Evolutionary conservation across 2,888 invertebrate genomes (phyloP).

Genomic region (Cephus rjabovi): DNA sequence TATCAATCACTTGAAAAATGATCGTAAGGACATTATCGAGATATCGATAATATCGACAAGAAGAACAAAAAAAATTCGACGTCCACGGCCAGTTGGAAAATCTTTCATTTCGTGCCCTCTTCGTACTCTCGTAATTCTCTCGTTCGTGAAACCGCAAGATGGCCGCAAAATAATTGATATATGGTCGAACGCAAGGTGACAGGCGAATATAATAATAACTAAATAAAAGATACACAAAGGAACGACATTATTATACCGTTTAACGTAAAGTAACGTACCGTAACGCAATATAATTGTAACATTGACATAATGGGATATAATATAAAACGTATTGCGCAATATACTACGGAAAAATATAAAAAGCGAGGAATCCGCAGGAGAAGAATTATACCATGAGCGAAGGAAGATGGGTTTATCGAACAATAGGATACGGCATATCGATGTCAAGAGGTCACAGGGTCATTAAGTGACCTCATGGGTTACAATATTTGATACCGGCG

Average conservation of each 20-base stretch:
- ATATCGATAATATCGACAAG: background rate
- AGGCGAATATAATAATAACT: background rate
- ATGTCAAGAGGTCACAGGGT: background rate
- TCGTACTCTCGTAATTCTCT: background rate
- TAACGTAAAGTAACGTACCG: background rate
- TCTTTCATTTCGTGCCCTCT: background rate
- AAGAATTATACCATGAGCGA: background rate
- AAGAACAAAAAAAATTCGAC: background rate
- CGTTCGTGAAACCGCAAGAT: background rate
- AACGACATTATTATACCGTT: background rate
- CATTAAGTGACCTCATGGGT: background rate
- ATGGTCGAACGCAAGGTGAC: conserved; percentile 2
- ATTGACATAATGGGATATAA: background rate
- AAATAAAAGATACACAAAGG: background rate
- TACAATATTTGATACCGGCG: background rate
- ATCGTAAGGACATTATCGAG: conserved; percentile 7
- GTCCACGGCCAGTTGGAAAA: background rate
- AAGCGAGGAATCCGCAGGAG: background rate
- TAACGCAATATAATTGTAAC: background rate
- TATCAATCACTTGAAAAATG: too few species aligned
- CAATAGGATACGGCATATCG: background rate
- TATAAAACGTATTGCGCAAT: background rate
- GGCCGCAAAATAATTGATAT: background rate
- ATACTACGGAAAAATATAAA: background rate
- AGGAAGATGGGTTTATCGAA: background rate